A percentile compares a stretch with the other conserved stretches of the same genome.
Conservation (phyloP, 2,797 vertebrate species). For the Phataginus tricuspis region DNA sequence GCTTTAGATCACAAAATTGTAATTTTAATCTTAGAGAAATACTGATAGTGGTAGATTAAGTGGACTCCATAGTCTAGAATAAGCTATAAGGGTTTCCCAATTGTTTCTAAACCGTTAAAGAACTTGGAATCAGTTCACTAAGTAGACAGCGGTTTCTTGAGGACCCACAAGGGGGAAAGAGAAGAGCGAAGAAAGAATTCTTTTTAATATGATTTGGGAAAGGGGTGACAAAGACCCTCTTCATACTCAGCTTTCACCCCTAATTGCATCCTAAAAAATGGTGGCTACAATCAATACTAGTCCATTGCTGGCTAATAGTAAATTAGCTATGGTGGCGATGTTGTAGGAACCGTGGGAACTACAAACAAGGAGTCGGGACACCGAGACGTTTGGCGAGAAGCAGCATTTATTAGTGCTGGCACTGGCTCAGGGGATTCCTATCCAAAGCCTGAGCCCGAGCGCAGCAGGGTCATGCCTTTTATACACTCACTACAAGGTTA, state of each 20-base stretch:
- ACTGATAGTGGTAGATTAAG: not conserved
- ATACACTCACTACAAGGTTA: too few relatives aligned
- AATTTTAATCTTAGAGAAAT: constrained; percentile 10
- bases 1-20: not conserved
- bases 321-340: not conserved
- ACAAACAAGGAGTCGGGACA: too few relatives aligned
- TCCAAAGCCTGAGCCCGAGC: too few relatives aligned
- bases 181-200: not conserved
- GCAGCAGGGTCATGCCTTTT: too few relatives aligned
- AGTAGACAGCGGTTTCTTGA: not conserved
- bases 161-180: not conserved
- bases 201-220: not conserved
- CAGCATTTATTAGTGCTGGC: too few relatives aligned
- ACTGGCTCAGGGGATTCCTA: too few relatives aligned
- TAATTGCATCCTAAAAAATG: not conserved
- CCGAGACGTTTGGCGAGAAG: too few relatives aligned
- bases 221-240: not conserved
- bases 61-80: not conserved
- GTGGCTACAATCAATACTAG: not conserved
- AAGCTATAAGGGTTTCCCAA: not conserved
- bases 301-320: not conserved
- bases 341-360: too few relatives aligned
- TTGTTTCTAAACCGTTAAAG: not conserved
- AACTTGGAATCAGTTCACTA: not conserved
- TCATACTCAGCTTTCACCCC: not conserved